A percentile compares a stretch with the other conserved stretches of the same genome.
phyloP scores from a whole-genome alignment of 2,888 invertebrate genomes.

The Mechanitis messenoides region DNA sequence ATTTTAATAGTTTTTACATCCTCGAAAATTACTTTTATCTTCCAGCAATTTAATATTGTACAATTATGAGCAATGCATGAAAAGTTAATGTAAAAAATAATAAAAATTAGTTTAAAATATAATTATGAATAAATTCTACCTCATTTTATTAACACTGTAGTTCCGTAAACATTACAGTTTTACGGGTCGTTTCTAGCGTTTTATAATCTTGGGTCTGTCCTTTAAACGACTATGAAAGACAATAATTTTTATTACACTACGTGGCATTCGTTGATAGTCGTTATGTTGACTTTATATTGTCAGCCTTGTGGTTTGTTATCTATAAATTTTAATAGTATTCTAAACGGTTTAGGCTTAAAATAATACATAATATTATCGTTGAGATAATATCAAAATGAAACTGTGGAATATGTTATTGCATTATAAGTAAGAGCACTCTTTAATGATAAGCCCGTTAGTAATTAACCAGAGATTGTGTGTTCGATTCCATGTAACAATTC shows the following conservation, averaged over 20 bases:
- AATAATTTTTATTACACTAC: slow-evolving; percentile 32
- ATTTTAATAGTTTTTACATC: slow-evolving; percentile 16
- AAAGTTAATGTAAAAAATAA: background rate
- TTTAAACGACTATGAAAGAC: slow-evolving; percentile 45
- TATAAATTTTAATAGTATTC: slow-evolving; percentile 6
- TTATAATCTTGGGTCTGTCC: slow-evolving; percentile 39
- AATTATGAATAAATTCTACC: background rate
- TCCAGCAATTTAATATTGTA: too few species aligned
- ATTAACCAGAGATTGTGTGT: too few species aligned
- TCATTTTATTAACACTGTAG: background rate
- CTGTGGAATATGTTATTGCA: background rate
- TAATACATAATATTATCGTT: background rate
- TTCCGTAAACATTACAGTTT: slow-evolving; percentile 14
- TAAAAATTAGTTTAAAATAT: background rate
- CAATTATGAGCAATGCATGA: too few species aligned
- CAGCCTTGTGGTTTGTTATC: slow-evolving; percentile 1
- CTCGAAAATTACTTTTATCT: background rate
- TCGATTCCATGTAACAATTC: too few species aligned
- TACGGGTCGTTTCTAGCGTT: slow-evolving; percentile 23
- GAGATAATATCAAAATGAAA: background rate
- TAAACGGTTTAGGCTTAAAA: slow-evolving; percentile 1
- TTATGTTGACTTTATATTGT: slow-evolving; percentile 23
- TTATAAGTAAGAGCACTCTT: too few species aligned
- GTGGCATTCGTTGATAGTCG: slow-evolving; percentile 19
- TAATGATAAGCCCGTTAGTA: too few species aligned